Percentiles rank a stretch among this genome's conserved stretches.
phyloP scores from a whole-genome alignment of 2,888 invertebrate species.

The Stomorhina lunata region DNA sequence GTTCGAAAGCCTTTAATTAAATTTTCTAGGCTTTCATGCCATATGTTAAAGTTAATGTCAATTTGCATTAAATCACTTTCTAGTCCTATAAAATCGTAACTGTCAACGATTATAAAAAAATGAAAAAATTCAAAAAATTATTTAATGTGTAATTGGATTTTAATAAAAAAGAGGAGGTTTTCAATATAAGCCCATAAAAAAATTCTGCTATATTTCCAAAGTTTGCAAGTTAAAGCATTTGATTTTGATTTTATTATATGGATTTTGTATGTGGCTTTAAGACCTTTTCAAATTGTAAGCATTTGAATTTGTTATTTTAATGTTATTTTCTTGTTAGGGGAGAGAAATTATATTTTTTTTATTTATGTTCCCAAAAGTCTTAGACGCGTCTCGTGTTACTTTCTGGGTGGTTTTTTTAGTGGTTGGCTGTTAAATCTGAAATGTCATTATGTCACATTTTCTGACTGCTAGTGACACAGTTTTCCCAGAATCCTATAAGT shows the following conservation, averaged over 20 bases:
- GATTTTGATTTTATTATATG: not conserved
- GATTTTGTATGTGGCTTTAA: not conserved
- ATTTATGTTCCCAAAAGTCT: not conserved
- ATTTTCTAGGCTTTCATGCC: constrained; percentile 7
- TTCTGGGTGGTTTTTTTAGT: constrained; percentile 34
- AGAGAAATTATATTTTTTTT: not conserved
- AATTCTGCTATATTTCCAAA: not conserved
- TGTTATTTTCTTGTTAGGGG: not conserved
- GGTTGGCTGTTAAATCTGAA: constrained; percentile 58
- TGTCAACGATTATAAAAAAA: not conserved
- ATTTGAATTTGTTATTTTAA: constrained; percentile 7
- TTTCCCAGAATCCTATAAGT: constrained; percentile 9
- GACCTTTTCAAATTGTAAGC: not conserved
- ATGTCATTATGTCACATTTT: constrained; percentile 53
- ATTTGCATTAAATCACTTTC: not conserved
- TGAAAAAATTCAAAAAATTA: constrained; percentile 19
- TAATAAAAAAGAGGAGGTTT: constrained; percentile 22
- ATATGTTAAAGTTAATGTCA: constrained; percentile 31
- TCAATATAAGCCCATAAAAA: not conserved
- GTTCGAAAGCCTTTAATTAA: not conserved
- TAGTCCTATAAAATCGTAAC: not conserved
- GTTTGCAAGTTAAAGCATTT: not conserved
- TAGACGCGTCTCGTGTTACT: not conserved
- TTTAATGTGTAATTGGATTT: constrained; percentile 42
- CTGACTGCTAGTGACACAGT: constrained; percentile 51